Evolutionary conservation across 2,888 invertebrate genomes (phyloP).

Genomic region (Sacculina carcini): DNA sequence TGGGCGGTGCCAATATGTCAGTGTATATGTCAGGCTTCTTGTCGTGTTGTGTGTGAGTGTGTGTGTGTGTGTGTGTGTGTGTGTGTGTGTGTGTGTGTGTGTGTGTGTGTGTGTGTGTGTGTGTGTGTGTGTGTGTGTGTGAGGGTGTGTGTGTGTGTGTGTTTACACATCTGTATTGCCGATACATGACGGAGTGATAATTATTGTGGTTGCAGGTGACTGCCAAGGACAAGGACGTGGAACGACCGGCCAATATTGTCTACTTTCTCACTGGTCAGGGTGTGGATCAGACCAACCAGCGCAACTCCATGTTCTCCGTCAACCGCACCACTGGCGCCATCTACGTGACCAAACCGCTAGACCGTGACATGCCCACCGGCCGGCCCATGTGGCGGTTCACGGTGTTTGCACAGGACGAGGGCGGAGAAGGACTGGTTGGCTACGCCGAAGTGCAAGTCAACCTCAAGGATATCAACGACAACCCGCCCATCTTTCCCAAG

Average conservation of each 20-base stretch:
- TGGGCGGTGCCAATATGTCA: no score
- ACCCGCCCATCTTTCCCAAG: conserved; percentile 72
- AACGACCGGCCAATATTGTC: conserved; percentile 77
- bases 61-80: no score
- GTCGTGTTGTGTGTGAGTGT: no score
- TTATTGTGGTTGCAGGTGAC: conserved; percentile 39
- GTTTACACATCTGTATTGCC: no score
- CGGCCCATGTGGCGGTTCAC: conserved; percentile 87
- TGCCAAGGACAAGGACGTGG: conserved; percentile 84
- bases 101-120: conserved; percentile 14
- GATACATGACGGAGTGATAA: not conserved
- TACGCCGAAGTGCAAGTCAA: conserved; percentile 94
- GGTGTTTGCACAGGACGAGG: conserved; percentile 84
- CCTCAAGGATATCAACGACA: conserved; percentile 90
- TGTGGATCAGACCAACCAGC: conserved; percentile 78
- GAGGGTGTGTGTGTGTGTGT: no score
- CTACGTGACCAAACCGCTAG: conserved; percentile 78
- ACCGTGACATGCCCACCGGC: conserved; percentile 88
- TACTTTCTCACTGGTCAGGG: conserved; percentile 88
- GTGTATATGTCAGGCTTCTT: no score
- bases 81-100: conserved; percentile 2
- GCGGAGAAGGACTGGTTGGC: conserved; percentile 79
- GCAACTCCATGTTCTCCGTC: conserved; percentile 87
- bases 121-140: not conserved
- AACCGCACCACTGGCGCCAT: conserved; percentile 86